These are phyloP conservation scores for Nilaparvata lugens DNA, from an alignment of 1,140 invertebrate species.

Conservation along the genomic window DNA sequence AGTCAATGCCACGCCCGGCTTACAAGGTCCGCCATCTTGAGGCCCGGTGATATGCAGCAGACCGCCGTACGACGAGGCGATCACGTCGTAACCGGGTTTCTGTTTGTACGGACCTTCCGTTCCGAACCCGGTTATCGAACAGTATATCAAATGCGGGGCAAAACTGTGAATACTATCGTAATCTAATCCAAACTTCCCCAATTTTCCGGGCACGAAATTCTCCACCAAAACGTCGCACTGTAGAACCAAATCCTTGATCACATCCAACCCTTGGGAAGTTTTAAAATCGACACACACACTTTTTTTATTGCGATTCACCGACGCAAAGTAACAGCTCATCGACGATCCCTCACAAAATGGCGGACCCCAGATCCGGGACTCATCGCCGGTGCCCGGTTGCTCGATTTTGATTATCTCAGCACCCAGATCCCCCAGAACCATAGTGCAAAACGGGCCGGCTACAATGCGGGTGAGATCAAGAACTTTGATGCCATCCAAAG, in stretches of 20 bases:
- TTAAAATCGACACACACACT: conserved; percentile 86
- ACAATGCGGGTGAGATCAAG: conserved; percentile 78
- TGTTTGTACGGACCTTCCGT: conserved; percentile 72
- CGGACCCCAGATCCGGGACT: conserved; percentile 86
- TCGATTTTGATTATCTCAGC: conserved; percentile 92
- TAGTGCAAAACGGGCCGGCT: conserved; percentile 70
- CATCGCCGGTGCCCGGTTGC: conserved; percentile 71
- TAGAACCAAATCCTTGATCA: conserved; percentile 62
- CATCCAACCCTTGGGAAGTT: conserved; percentile 50
- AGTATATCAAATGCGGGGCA: conserved; percentile 81
- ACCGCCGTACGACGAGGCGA: conserved; percentile 86
- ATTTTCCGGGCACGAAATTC: conserved; percentile 89
- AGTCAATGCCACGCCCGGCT: conserved; percentile 87
- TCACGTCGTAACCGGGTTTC: conserved; percentile 90
- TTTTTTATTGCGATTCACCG: conserved; percentile 92
- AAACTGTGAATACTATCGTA: conserved; percentile 62
- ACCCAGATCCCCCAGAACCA: conserved; percentile 88
- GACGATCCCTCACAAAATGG: conserved; percentile 65
- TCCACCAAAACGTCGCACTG: conserved; percentile 85
- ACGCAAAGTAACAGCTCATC: conserved; percentile 77
- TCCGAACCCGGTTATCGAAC: conserved; percentile 90
- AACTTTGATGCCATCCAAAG: conserved; percentile 50
- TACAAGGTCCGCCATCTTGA: conserved; percentile 73
- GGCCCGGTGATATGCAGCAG: conserved; percentile 84
- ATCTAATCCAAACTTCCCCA: conserved; percentile 66